Percentiles rank a stretch among this genome's conserved stretches.
phyloP scores from a whole-genome alignment of 2,888 invertebrate species.

The Tachina lurida region DNA sequence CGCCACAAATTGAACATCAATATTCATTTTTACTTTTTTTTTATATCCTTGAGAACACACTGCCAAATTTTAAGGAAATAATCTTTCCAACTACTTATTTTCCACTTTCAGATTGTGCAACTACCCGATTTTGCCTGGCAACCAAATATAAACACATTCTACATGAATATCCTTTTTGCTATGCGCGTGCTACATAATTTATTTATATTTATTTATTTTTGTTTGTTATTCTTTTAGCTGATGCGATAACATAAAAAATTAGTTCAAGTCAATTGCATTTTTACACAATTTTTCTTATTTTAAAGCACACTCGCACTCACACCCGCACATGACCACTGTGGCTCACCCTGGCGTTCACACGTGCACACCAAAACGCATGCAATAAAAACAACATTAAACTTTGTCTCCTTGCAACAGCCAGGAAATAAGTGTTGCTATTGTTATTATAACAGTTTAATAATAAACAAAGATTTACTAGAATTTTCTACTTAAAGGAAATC shows the following conservation, averaged over 20 bases:
- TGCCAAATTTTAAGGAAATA: too few relatives aligned
- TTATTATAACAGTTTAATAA: background rate
- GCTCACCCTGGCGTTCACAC: background rate
- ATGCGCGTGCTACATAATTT: background rate
- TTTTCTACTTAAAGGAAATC: constrained; percentile 42
- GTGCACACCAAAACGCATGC: constrained; percentile 51
- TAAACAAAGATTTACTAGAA: constrained; percentile 37
- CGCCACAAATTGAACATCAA: too few relatives aligned
- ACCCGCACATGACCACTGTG: background rate
- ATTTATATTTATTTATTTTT: background rate
- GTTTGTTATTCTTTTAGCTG: constrained; percentile 16
- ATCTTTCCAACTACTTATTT: too few relatives aligned
- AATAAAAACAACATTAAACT: constrained; percentile 61
- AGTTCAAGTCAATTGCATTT: constrained; percentile 68
- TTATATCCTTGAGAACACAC: too few relatives aligned
- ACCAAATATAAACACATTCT: background rate
- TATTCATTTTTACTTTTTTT: too few relatives aligned
- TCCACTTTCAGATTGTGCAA: background rate
- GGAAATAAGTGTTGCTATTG: constrained; percentile 46
- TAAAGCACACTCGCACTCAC: background rate
- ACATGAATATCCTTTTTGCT: background rate
- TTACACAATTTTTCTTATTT: constrained; percentile 55
- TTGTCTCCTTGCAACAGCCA: constrained; percentile 36
- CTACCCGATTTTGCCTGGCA: too few relatives aligned
- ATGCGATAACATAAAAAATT: constrained; percentile 62